Base-by-base conservation (phyloP, 2,888 invertebrate species). In the Gymnoscelis rufifasciata region DNA sequence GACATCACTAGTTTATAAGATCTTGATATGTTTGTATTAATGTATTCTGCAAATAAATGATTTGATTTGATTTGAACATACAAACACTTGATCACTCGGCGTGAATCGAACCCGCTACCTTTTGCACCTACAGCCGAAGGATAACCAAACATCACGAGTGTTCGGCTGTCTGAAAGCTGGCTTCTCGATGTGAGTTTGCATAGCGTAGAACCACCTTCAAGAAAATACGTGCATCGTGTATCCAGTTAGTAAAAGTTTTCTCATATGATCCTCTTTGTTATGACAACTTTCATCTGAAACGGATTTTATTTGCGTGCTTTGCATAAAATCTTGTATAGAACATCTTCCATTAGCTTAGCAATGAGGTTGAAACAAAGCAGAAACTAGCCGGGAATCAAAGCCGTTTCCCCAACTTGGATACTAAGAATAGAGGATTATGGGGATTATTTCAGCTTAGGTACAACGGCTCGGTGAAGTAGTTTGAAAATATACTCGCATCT, bases 321-420 rank as follows among this genome's bases (percentile, higher is more conserved):
- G 38, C 45, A 42, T 50, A 42, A 36, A 38, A 42, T 27, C 35
- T 8, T 30, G 55, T 59, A 50, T 48, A 64, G 65, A 63, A 61
- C 58, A 60, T 67, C 57, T 65, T 62, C 62, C 66, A 71, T 68
- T 68, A 59, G 60, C 62, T 60, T 60, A 52, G 52, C 54, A 49
- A 45, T 31, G 42, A 51, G 39, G 27, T 43, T 13, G 13, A 23
- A 47, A 28, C 27, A 28, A 42, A 27, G 14, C n/a, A n/a, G n/a
- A n/a, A n/a, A n/a, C n/a, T n/a, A n/a, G n/a, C 28, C 27, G 29
- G 30, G 27, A 31, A 36, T 45, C 44, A 39, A 31, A 44, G 41
- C 31, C 38, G 36, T 39, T 39, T 40, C 29, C 14, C 7, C 37
- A 15, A 10, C 19, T 14, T 35, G 15, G 15, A 37, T 36, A 48